These are phyloP conservation scores for Pocillopora damicornis DNA, from an alignment of 64 coral and sea anemone genomes.

Conservation along the genomic window DNA sequence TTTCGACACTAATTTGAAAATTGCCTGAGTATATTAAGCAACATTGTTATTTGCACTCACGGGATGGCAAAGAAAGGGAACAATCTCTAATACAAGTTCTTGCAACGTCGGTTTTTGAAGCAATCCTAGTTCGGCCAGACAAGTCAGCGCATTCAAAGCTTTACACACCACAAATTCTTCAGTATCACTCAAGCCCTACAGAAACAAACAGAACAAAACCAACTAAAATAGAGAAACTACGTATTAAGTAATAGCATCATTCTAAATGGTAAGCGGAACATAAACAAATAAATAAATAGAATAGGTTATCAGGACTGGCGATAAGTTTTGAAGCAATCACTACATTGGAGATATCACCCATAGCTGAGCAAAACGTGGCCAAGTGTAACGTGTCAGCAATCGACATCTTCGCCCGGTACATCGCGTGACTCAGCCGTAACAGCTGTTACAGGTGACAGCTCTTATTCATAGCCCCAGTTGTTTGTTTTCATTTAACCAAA, in stretches of 20 bases:
- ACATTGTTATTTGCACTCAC: slow-evolving; percentile 41
- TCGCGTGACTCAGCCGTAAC: too few species aligned
- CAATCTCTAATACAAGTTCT: slow-evolving; percentile 82
- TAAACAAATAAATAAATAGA: too few species aligned
- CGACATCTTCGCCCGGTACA: too few species aligned
- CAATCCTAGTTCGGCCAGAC: slow-evolving; percentile 88
- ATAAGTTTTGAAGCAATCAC: too few species aligned
- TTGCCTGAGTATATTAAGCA: background rate
- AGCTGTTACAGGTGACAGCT: too few species aligned
- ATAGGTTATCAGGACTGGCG: too few species aligned
- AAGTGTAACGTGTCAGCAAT: too few species aligned
- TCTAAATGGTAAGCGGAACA: too few species aligned
- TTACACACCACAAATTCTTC: slow-evolving; percentile 98
- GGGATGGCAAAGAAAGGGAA: slow-evolving; percentile 90
- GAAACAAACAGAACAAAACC: background rate
- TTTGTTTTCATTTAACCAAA: background rate
- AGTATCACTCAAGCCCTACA: slow-evolving; percentile 88
- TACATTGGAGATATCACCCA: too few species aligned
- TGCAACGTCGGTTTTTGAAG: slow-evolving; percentile 88
- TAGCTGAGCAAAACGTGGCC: too few species aligned
- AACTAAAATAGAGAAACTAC: background rate
- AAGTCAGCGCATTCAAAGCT: slow-evolving; percentile 90
- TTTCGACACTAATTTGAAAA: background rate
- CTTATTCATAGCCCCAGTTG: too few species aligned
- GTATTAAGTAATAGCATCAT: background rate